Base-by-base conservation (phyloP, 1,140 invertebrate species). In the Psix sp. region DNA sequence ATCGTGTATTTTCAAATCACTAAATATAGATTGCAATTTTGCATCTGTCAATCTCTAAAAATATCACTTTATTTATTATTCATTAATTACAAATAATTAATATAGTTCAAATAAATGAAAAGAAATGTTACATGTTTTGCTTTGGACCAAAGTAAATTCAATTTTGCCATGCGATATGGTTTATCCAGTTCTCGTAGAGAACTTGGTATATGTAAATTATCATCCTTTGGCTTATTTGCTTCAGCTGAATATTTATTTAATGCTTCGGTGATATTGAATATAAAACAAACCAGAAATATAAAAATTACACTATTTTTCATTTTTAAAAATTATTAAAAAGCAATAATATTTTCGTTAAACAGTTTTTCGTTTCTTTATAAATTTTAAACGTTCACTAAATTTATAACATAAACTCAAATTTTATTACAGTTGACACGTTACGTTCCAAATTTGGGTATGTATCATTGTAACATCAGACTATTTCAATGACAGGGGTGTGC, bases 1-100 rank as follows among this genome's bases (percentile, higher is more conserved):
- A 77, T 98, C 96, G 56, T 98, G 96, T 35, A 96, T 90, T 87
- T 94, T 95, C 0, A 98, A 83, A 81, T 97, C 96, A 80, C 93
- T 94, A 75, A 93, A 95, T 10, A 98, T 81, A 0, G 94, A 94
- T 76, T 94, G 94, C 4, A 98, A 84, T 84, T 96, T 97, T 4
- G 91, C 87, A 77, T 95, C 93, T 5, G 94, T 92, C 16, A 98
- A 83, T 72, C 93, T 90, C 95, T 97, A 4, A 88, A 84, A 79
- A 73, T 49, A 51, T 14, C 21, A 24, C 9, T 5, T 24, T 5
- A 24, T 5, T 24, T 5, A 5, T 24, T 24, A 24, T 24, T 4
- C n/a, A n/a, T n/a, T n/a, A n/a, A n/a, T 20, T 18, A 51, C 6
- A 18, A 51, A 35, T n/a, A n/a, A n/a, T n/a, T n/a, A n/a, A n/a